These are phyloP conservation scores for Polydrusus cervinus DNA, from an alignment of 2,888 invertebrate genomes.

Conservation along the genomic window DNA sequence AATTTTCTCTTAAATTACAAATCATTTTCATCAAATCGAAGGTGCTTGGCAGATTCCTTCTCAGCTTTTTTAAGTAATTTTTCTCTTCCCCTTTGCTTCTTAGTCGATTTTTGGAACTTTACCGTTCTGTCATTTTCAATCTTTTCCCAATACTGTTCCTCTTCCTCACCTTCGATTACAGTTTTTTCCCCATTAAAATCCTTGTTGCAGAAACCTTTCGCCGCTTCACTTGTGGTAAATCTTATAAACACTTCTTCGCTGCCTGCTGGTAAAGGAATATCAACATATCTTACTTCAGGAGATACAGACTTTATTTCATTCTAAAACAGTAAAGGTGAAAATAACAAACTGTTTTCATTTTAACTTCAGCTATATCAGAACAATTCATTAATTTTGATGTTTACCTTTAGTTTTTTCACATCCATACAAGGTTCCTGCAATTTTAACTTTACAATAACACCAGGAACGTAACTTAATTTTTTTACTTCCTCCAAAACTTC, in stretches of 20 bases:
- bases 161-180: constrained; percentile 78
- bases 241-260: constrained; percentile 80
- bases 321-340: constrained; percentile 70
- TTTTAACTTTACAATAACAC: constrained; percentile 82
- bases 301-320: constrained; percentile 76
- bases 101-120: constrained; percentile 71
- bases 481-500: constrained; percentile 52
- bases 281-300: constrained; percentile 84
- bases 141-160: constrained; percentile 86
- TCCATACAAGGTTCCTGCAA: constrained; percentile 80
- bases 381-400: neutral
- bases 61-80: constrained; percentile 78
- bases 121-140: constrained; percentile 77
- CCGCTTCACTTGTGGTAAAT: constrained; percentile 74
- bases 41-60: constrained; percentile 73
- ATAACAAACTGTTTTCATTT: constrained; percentile 1
- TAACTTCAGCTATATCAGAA: too few relatives aligned
- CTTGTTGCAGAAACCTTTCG: constrained; percentile 68
- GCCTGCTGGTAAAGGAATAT: constrained; percentile 79
- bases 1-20: constrained; percentile 17
- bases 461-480: constrained; percentile 74
- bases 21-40: constrained; percentile 53
- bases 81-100: constrained; percentile 76
- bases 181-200: constrained; percentile 61
- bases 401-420: constrained; percentile 79